Percentiles rank a stretch among this genome's conserved stretches.
phyloP scores from a whole-genome alignment of 2,888 invertebrate genomes.

The Caenorhabditis plicata region DNA sequence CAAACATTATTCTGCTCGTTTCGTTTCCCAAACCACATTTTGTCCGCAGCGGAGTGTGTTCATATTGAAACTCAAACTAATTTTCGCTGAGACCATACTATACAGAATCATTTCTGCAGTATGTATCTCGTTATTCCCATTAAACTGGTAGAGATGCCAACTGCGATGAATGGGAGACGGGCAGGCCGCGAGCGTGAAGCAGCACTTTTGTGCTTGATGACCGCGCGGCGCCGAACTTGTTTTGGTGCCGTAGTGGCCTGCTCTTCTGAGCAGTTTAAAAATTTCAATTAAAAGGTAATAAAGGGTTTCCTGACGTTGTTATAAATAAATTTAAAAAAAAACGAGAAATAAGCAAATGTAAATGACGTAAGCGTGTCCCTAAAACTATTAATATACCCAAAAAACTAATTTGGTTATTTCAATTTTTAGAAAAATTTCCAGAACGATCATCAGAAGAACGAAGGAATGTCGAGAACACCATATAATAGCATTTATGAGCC shows the following conservation, averaged over 20 bases:
- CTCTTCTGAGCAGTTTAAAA: slow-evolving; percentile 29
- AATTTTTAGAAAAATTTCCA: too few species aligned
- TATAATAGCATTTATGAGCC: slow-evolving; percentile 25
- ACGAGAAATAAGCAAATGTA: too few species aligned
- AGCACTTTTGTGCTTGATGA: slow-evolving; percentile 5
- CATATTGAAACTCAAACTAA: too few species aligned
- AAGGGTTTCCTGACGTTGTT: too few species aligned
- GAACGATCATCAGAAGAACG: neutral
- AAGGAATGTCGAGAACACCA: slow-evolving; percentile 7
- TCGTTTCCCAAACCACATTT: too few species aligned
- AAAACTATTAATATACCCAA: too few species aligned
- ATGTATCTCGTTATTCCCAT: slow-evolving; percentile 29
- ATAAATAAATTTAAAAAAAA: too few species aligned
- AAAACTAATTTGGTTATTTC: too few species aligned
- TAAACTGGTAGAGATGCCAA: slow-evolving; percentile 4
- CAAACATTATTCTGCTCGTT: too few species aligned
- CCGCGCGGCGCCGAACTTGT: slow-evolving; percentile 3
- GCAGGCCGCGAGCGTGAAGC: slow-evolving; percentile 7
- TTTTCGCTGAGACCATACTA: slow-evolving; percentile 38
- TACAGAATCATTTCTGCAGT: slow-evolving; percentile 40
- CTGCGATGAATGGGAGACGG: slow-evolving; percentile 7
- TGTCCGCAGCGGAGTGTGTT: too few species aligned
- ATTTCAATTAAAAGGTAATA: too few species aligned
- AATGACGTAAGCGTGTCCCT: too few species aligned
- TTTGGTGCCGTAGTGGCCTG: slow-evolving; percentile 23